Percentiles rank a stretch among this genome's conserved stretches.
Evolutionary conservation across 2,888 invertebrate species (phyloP).

Genomic region (Trachelus iudaicus): DNA sequence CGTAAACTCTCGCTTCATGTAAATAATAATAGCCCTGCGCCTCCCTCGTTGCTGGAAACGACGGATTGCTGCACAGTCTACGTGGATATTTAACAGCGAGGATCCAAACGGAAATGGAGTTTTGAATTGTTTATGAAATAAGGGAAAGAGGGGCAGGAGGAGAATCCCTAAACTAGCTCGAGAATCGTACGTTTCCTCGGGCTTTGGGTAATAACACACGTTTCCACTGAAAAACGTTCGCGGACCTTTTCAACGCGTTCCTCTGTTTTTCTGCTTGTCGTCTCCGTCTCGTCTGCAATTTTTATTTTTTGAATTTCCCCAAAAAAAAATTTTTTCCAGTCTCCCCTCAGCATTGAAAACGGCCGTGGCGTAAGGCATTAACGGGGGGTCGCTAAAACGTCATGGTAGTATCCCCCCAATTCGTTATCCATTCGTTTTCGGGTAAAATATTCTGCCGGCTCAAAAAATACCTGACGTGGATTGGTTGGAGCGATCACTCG

Average conservation of each 20-base stretch:
- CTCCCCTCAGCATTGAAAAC: not conserved
- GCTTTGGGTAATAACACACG: not conserved
- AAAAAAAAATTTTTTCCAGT: too few species aligned
- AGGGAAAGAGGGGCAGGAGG: not conserved
- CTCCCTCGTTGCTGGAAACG: not conserved
- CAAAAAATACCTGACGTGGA: not conserved
- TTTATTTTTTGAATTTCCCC: too few species aligned
- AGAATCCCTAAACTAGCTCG: not conserved
- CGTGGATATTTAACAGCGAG: not conserved
- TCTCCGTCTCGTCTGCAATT: too few species aligned
- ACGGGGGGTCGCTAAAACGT: not conserved
- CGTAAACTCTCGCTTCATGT: not conserved
- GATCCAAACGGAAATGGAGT: conserved; percentile 1
- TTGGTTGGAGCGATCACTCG: not conserved
- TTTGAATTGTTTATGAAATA: not conserved
- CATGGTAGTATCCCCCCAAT: not conserved
- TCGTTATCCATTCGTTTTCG: not conserved
- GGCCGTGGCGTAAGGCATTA: too few species aligned
- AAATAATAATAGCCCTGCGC: too few species aligned
- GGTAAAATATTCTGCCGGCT: not conserved
- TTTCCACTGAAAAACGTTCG: not conserved
- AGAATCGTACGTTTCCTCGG: not conserved
- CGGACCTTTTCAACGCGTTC: not conserved
- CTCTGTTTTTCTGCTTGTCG: not conserved
- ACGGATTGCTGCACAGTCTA: not conserved